phyloP scores from a whole-genome alignment of 2,113 vertebrate genomes.

The Apaloderma vittatum region DNA sequence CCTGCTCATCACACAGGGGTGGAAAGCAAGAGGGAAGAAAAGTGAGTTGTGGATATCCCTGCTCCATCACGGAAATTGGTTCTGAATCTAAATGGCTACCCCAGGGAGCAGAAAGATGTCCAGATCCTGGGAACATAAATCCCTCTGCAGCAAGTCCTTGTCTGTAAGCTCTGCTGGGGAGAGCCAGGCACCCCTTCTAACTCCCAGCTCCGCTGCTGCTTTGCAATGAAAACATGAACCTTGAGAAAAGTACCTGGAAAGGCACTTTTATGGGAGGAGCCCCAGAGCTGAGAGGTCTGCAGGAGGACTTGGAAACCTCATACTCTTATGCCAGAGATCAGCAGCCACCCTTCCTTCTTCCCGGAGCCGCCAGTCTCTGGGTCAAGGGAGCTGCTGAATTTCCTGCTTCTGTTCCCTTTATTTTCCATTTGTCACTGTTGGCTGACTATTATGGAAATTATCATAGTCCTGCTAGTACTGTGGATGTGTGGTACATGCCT shows the following conservation, averaged over 20 bases:
- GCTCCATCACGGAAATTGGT: not conserved
- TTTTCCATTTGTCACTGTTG: not conserved
- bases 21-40: not conserved
- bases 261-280: fast-evolving
- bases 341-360: not conserved
- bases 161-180: not conserved
- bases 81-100: not conserved
- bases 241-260: not conserved
- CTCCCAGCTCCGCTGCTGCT: not conserved
- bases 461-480: not conserved
- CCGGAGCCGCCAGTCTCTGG: not conserved
- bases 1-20: not conserved
- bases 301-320: not conserved
- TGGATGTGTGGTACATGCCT: not conserved
- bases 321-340: not conserved
- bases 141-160: not conserved
- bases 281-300: not conserved
- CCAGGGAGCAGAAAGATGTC: not conserved
- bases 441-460: not conserved
- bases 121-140: not conserved
- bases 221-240: not conserved
- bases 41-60: not conserved
- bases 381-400: not conserved
- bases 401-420: not conserved
- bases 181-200: not conserved